Conservation (phyloP, 2,888 invertebrate species). For the Tromatobia lineatoria region DNA sequence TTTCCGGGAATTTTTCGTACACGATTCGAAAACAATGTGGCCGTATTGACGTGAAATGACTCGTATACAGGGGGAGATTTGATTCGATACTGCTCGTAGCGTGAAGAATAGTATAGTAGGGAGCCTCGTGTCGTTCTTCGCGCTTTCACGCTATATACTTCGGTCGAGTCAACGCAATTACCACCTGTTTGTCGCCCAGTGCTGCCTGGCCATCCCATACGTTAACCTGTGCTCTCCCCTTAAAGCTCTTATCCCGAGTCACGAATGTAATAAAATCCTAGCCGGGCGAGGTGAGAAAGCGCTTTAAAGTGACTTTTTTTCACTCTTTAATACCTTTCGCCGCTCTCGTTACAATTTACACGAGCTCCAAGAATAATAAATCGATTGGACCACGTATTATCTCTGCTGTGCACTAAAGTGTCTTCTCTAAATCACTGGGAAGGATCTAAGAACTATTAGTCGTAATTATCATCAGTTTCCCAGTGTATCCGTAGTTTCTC, state of each 20-base stretch:
- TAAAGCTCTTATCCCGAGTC: conserved; percentile 52
- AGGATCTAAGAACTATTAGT: neutral
- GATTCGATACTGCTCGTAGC: conserved; percentile 1
- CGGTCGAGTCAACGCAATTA: conserved; percentile 43
- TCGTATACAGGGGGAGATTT: neutral
- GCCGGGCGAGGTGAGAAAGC: conserved; percentile 33
- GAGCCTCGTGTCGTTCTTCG: conserved; percentile 20
- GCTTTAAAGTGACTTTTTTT: conserved; percentile 15
- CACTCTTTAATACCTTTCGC: conserved; percentile 39
- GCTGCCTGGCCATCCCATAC: conserved; percentile 12
- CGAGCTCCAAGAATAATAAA: conserved; percentile 58
- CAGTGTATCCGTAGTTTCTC: neutral
- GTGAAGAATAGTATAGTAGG: neutral
- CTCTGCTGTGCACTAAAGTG: neutral
- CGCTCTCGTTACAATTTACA: conserved; percentile 39
- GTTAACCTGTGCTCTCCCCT: conserved; percentile 31
- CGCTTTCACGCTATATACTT: conserved; percentile 9
- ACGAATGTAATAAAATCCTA: conserved; percentile 61
- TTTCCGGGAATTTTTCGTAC: too few species aligned
- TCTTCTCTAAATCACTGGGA: conserved; percentile 34
- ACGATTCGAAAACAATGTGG: too few species aligned
- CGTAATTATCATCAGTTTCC: conserved; percentile 37
- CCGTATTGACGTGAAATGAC: neutral
- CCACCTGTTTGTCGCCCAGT: conserved; percentile 51
- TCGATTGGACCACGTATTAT: conserved; percentile 11